Base-by-base conservation (phyloP, 2,888 invertebrate genomes). In the Cosmia trapezina region DNA sequence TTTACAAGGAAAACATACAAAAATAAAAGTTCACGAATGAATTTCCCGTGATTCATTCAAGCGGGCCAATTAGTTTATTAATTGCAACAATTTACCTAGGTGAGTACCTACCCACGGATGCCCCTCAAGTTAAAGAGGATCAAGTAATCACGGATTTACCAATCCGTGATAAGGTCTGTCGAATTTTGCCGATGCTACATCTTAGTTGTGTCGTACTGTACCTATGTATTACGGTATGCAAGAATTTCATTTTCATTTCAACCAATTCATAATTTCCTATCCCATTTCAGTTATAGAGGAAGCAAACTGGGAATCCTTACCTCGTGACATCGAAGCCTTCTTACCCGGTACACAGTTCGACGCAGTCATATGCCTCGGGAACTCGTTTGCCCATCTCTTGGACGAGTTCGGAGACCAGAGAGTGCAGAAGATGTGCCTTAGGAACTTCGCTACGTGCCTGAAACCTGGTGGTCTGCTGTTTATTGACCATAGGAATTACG, bases 401-500 rank as follows among this genome's bases (percentile, higher is more conserved):
- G 98, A 98, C 89, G 97, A 97, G 68, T 97, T 94, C 83, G 98
- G 98, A 0, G 98, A 98, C 93, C 98, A 98, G 92, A 94, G 97
- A 28, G 97, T 98, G 80, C 98, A 98, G 93, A 97, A 96, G 96
- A 97, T 97, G 94, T 98, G 98, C 14, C 93, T 99, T 33, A 93
- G 91, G 67, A 98, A 99, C 93, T 99, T 99, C 91, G 97, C 98
- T 83, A 97, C 97, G 86, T 98, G 98, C 91, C 96, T 99, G 6
- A 98, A 98, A 91, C 98, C 98, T 0, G 98, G 98, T 7, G 98
- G 99, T 0, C 95, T 98, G 19, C 94, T 99, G 60, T 94, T 98
- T 64, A 98, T 99, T 67, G 98, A 99, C 92, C 99, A 99, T 89
- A 97, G 98, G 88, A 99, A 99, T 92, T 99, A 98, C 84, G 99